These are phyloP conservation scores for Sarcophaga subvicina DNA, from an alignment of 2,888 invertebrate genomes.

Conservation along the genomic window DNA sequence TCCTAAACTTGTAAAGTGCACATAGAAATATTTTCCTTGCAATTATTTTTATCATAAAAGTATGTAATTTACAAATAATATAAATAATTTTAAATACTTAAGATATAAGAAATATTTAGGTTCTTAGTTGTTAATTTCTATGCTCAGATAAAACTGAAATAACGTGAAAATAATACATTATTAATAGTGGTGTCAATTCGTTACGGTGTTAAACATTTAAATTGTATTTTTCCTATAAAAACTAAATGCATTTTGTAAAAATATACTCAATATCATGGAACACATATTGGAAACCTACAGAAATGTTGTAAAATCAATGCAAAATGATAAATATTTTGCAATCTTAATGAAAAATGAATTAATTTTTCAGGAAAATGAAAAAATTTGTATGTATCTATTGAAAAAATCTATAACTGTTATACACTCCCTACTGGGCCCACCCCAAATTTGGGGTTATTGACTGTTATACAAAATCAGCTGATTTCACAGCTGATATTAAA, in stretches of 20 bases:
- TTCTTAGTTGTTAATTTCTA: too few relatives aligned
- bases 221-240: not conserved
- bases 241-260: not conserved
- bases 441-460: conserved; percentile 21
- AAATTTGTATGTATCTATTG: conserved; percentile 56
- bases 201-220: not conserved
- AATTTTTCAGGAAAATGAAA: conserved; percentile 5
- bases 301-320: not conserved
- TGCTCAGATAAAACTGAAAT: too few relatives aligned
- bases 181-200: too few relatives aligned
- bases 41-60: not conserved
- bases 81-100: not conserved
- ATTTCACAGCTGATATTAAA: conserved; percentile 14
- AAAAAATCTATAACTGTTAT: conserved; percentile 56
- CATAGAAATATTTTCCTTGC: not conserved
- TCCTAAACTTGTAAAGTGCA: not conserved
- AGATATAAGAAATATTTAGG: not conserved
- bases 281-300: too few relatives aligned
- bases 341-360: not conserved
- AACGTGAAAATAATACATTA: too few relatives aligned
- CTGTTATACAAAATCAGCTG: conserved; percentile 48
- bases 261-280: too few relatives aligned
- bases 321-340: not conserved
- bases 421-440: not conserved
- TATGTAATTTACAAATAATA: not conserved